Evolutionary conservation across 2,113 vertebrate genomes (phyloP).

Genomic region (Otocyon megalotis): DNA sequence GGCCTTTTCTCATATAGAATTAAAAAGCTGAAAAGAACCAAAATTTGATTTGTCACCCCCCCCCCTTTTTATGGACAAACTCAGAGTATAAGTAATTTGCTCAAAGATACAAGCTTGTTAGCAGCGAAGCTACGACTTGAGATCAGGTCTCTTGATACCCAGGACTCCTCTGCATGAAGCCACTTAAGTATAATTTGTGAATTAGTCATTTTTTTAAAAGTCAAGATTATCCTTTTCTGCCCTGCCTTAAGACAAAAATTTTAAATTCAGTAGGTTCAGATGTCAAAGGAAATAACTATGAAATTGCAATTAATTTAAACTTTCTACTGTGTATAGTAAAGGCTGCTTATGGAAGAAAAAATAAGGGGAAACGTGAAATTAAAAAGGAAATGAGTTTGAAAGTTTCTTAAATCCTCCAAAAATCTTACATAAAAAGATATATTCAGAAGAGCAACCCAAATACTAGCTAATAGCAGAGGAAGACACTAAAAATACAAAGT

Average conservation of each 20-base stretch:
- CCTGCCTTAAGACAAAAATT: neutral
- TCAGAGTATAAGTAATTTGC: neutral
- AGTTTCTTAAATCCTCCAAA: conserved; percentile 32
- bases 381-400: conserved; percentile 36
- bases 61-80: no score
- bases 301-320: neutral
- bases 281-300: neutral
- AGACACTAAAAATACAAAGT: conserved; percentile 55
- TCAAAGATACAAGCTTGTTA: neutral
- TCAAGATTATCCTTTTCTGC: neutral
- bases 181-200: neutral
- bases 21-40: neutral
- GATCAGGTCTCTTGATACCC: neutral
- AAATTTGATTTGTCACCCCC: neutral
- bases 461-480: neutral
- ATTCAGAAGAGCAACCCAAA: conserved; percentile 33
- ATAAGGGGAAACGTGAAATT: neutral
- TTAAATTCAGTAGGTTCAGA: neutral
- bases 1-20: neutral
- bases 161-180: neutral
- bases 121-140: neutral
- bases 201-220: conserved; percentile 30
- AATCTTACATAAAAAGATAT: neutral
- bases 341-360: neutral
- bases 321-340: conserved; percentile 14